Evolutionary conservation across 1,140 invertebrate species (phyloP).

Genomic region (Brachionus manjavacas): DNA sequence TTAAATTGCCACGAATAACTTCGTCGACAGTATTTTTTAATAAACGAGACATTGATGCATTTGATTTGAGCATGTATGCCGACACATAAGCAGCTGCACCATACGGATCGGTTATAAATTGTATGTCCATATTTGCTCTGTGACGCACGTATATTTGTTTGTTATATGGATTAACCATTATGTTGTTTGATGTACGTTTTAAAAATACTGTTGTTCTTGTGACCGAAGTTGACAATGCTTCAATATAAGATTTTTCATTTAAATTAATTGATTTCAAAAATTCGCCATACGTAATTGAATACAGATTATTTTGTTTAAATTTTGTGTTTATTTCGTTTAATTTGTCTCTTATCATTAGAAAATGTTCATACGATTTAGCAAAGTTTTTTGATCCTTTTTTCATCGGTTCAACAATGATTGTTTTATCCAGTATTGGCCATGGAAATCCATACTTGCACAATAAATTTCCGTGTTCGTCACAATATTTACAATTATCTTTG

Average conservation of each 20-base stretch:
- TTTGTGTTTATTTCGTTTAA: not conserved
- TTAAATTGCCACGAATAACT: not conserved
- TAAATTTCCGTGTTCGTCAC: not conserved
- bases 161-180: not conserved
- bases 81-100: not conserved
- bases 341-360: not conserved
- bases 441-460: not conserved
- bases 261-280: not conserved
- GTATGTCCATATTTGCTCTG: not conserved
- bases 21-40: not conserved
- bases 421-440: not conserved
- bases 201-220: not conserved
- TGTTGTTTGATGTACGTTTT: not conserved
- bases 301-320: not conserved
- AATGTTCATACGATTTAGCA: not conserved
- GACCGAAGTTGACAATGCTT: not conserved
- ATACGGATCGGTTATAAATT: not conserved
- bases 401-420: not conserved
- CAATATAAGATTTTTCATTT: not conserved
- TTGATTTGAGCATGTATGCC: not conserved
- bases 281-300: not conserved
- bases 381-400: not conserved
- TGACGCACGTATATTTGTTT: not conserved
- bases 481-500: not conserved
- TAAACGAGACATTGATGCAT: not conserved